Evolutionary conservation across 2,888 invertebrate species (phyloP), one percentile per base, ranked within the genome.

Genomic region (Deilephila porcellus): DNA sequence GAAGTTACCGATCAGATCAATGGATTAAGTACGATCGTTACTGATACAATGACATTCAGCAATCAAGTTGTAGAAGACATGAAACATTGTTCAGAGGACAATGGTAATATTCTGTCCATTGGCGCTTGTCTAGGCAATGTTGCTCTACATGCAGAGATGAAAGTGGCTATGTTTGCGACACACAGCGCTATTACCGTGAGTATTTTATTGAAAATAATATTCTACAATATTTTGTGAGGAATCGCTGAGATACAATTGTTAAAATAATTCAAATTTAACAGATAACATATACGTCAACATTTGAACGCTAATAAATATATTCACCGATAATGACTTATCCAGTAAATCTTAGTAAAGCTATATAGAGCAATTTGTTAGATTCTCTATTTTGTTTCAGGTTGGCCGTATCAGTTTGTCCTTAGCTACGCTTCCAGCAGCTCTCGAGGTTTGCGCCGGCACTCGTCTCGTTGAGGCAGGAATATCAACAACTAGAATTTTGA

Each of bases 381-480:
- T 53, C 25, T 70, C 0, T 32, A 5, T n/a, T 71, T 34, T 53
- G 5, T 80, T 75, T 34, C 85, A 94, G 94, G 85, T 92, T 34
- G 86, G 87, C 7, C 90, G 91, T 64, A 89, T 92, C 76, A 91
- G 91, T 74, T 72, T 93, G 14, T 85, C 87, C 4, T 76, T 93
- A 71, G 86, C 88, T 17, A 85, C 88, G 0, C 77, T 94, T 20
- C 92, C 93, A 19, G 88, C 90, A 0, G 79, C 90, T 3, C 79
- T 94, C 1, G 90, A 94, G 77, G 80, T 93, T 2, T 94, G 94
- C 78, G 91, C 92, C 1, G 92, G 90, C 0, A 80, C 79, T 4
- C 85, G 85, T 4, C 79, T 94, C 0, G 83, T 93, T 7, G 87
- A 90, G 74, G 88, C 91, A 1, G 91, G 92, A 4, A 71, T 91